Evolutionary conservation across 1,140 invertebrate genomes (phyloP).

Genomic region (Formica exsecta): DNA sequence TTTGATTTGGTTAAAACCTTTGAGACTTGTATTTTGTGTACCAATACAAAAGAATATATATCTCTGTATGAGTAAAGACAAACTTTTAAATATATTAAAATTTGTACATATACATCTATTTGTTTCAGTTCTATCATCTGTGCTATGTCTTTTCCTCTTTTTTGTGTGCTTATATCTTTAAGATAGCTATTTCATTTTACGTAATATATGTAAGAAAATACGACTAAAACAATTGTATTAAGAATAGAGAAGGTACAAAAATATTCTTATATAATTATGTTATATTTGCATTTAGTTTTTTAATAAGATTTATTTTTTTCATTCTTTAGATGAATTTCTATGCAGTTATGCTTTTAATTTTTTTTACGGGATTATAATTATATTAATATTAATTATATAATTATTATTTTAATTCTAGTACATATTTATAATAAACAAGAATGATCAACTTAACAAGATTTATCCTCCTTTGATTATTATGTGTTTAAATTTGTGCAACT

Average conservation of each 20-base stretch:
- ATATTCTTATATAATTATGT: not conserved
- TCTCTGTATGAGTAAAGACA: not conserved
- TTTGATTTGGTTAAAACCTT: constrained; percentile 53
- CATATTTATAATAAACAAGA: not conserved
- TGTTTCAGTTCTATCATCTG: not conserved
- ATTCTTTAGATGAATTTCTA: not conserved
- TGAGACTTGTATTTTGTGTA: constrained; percentile 45
- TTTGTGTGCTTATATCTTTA: not conserved
- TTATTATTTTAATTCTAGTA: not conserved
- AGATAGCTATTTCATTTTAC: not conserved
- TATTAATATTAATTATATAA: too few species aligned
- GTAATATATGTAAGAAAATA: not conserved
- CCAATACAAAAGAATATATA: constrained; percentile 8
- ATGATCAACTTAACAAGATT: too few species aligned
- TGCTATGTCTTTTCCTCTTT: not conserved
- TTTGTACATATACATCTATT: constrained; percentile 8
- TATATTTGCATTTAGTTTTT: not conserved
- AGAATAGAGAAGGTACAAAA: not conserved
- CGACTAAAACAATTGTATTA: not conserved
- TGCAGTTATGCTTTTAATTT: not conserved
- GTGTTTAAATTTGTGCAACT: not conserved
- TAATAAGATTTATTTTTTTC: not conserved
- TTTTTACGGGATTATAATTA: not conserved
- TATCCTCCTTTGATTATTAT: not conserved
- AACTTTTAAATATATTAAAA: not conserved